Conservation (phyloP, 2,888 invertebrate genomes). For the Hypercompe scribonia region DNA sequence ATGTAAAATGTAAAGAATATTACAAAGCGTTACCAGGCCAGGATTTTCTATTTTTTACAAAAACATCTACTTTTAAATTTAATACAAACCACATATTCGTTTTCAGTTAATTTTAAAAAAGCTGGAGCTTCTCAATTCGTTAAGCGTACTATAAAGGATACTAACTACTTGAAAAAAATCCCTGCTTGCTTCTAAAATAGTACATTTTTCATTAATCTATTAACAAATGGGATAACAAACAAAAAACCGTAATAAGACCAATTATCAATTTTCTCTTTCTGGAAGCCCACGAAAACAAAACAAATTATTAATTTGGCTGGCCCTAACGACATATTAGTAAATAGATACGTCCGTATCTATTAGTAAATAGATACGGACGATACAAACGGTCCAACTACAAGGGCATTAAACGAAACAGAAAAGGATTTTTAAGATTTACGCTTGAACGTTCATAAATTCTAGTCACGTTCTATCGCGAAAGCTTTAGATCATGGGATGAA, state of each 20-base stretch:
- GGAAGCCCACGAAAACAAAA: neutral
- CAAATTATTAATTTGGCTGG: too few species aligned
- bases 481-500: neutral
- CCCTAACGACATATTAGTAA: neutral
- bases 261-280: neutral
- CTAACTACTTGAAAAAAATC: too few species aligned
- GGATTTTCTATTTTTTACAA: too few species aligned
- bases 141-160: too few species aligned
- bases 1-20: neutral
- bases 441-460: neutral
- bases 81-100: too few species aligned
- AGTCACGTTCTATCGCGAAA: neutral
- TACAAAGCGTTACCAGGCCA: too few species aligned
- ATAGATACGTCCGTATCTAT: neutral
- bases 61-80: too few species aligned
- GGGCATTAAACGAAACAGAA: neutral
- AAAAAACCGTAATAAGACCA: neutral
- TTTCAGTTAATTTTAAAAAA: too few species aligned
- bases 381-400: neutral
- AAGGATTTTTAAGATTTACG: neutral
- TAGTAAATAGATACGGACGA: neutral
- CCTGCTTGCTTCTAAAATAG: too few species aligned
- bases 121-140: too few species aligned
- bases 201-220: too few species aligned
- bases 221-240: neutral